Base-by-base conservation (phyloP, 2,113 vertebrate genomes). In the Pelecanoides urinatrix region DNA sequence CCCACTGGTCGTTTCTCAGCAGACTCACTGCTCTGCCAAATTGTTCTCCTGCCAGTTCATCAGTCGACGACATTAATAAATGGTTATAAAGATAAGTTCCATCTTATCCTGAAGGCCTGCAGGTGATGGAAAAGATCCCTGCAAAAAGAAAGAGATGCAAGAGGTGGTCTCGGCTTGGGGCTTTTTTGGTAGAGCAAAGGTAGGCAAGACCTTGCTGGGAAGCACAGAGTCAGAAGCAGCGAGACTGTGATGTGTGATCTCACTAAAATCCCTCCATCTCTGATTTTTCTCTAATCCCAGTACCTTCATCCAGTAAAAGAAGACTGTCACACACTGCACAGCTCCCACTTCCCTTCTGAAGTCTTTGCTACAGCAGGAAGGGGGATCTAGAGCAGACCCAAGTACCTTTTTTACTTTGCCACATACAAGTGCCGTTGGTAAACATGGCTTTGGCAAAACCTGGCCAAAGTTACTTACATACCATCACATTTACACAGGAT, bases 71-170 rank as follows among this genome's bases (percentile, higher is more conserved):
- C 80, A 65, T 92, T 94, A 93, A 96, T 94, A 92, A 95, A 91
- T 71, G 13, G 52, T 94, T 96, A 74, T 91, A 94, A 96, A 95
- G 94, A 94, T 96, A 94, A 96, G 36, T 77, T 80, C 40, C 70
- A 34, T 61, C 68, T 94, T 79, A 89, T 91, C 76, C 86, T 65
- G 65, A 84, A 94, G 73, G 70, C 71, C 91, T 95, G 75, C 38
- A 50, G 75, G 68, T 94, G 89, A 86, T 91, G 88, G 88, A 92
- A 92, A 76, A 84, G 76, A 88, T 95, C 56, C 34, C 47, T 90
- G 40, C 19, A 93, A 44, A 88, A 88, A 92, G 53, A 82, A 86
- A 82, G 71, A 74, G 20, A 49, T 80, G 47, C 42, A 86, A 85
- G 77, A 49, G 62, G 79, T 82, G 47, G 62, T 85, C 81, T 85